These are phyloP conservation scores for Brachylomia viminalis DNA, from an alignment of 2,888 invertebrate species.

Conservation along the genomic window DNA sequence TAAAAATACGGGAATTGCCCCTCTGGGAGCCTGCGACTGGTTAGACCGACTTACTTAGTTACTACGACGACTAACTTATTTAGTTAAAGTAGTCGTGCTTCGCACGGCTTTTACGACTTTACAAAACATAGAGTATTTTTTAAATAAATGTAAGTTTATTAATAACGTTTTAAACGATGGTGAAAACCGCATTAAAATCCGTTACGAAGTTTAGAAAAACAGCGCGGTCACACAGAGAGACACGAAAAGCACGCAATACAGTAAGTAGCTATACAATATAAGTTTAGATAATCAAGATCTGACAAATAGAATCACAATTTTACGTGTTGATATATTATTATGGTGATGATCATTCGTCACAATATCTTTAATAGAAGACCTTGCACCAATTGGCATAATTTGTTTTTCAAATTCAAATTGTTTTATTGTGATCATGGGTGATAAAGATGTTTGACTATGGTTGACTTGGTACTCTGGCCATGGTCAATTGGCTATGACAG, in stretches of 20 bases:
- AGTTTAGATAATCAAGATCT: neutral
- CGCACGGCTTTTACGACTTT: too few species aligned
- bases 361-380: conserved; percentile 39
- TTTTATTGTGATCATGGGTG: conserved; percentile 24
- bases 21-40: neutral
- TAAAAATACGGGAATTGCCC: too few species aligned
- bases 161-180: too few species aligned
- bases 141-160: too few species aligned
- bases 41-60: neutral
- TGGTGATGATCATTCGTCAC: neutral
- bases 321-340: conserved; percentile 33
- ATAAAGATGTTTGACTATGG: conserved; percentile 13
- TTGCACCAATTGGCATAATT: conserved; percentile 50
- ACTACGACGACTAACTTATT: too few species aligned
- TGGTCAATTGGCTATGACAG: neutral
- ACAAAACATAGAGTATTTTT: too few species aligned
- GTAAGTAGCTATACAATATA: too few species aligned
- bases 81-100: too few species aligned
- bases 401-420: conserved; percentile 55
- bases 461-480: neutral
- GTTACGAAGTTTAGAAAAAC: too few species aligned
- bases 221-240: too few species aligned
- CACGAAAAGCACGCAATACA: too few species aligned
- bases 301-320: conserved; percentile 45
- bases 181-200: too few species aligned